Evolutionary conservation across 2,797 vertebrate species (phyloP).

Genomic region (Acropternis orthonyx): DNA sequence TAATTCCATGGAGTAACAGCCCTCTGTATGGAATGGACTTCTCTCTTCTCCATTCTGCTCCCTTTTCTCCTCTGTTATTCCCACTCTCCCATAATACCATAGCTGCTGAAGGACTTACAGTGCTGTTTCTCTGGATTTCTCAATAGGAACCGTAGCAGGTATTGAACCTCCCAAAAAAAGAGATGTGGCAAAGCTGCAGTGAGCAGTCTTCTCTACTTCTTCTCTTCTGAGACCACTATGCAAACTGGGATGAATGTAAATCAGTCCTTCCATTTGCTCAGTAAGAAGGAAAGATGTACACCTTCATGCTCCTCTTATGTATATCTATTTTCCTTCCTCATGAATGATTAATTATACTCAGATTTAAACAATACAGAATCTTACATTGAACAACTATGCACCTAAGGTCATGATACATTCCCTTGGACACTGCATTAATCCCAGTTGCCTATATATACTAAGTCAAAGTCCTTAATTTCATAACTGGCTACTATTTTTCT

Average conservation of each 20-base stretch:
- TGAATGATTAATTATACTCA: not conserved
- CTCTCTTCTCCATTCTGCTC: not conserved
- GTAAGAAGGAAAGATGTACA: not conserved
- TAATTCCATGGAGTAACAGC: not conserved
- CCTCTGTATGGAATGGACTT: not conserved
- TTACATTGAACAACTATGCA: not conserved
- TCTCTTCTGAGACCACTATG: not conserved
- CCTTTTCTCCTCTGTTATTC: not conserved
- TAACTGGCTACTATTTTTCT: not conserved
- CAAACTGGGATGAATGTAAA: not conserved
- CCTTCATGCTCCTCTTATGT: not conserved
- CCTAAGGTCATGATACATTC: accelerated
- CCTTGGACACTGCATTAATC: not conserved
- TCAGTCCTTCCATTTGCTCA: not conserved
- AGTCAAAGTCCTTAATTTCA: not conserved
- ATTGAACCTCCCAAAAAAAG: not conserved
- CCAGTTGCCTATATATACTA: not conserved
- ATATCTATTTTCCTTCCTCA: not conserved
- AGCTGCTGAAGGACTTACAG: not conserved
- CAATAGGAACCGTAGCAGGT: not conserved
- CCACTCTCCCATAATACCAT: not conserved
- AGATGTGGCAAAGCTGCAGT: not conserved
- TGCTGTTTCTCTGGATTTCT: not conserved
- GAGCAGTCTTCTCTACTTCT: not conserved
- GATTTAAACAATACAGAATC: not conserved